Percentiles rank a stretch among this genome's conserved stretches.
These are phyloP conservation scores for Pseudomugil tenellus DNA, from an alignment of 2,797 vertebrate genomes.

Conservation along the genomic window DNA sequence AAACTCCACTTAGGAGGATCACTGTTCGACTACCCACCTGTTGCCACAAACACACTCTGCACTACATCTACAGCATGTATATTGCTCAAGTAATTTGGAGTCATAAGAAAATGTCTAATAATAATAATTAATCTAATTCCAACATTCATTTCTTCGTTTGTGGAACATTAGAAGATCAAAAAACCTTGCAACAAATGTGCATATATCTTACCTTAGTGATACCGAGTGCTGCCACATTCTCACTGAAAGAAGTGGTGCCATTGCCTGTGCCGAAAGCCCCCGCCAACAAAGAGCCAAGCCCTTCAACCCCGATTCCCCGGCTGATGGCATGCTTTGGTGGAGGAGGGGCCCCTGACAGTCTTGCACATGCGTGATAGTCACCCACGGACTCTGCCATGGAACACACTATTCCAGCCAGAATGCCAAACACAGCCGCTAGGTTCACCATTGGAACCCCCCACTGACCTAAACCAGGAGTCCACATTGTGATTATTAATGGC, in stretches of 20 bases:
- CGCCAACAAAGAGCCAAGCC: constrained; percentile 89
- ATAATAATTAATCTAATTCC: not conserved
- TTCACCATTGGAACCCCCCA: constrained; percentile 92
- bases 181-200: not conserved
- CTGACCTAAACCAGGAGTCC: constrained; percentile 82
- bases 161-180: no score
- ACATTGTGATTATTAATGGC: not conserved
- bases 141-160: not conserved
- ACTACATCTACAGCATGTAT: not conserved
- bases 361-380: constrained; percentile 92
- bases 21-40: constrained; percentile 93
- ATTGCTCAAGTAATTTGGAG: not conserved
- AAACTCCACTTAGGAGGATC: constrained; percentile 84
- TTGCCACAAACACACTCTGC: constrained; percentile 7
- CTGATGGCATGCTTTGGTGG: constrained; percentile 90
- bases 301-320: constrained; percentile 91
- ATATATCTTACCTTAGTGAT: constrained; percentile 89
- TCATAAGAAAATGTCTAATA: not conserved
- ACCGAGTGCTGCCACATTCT: constrained; percentile 91
- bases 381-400: constrained; percentile 95
- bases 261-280: constrained; percentile 94
- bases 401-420: constrained; percentile 90
- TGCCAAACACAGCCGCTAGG: constrained; percentile 90
- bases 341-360: constrained; percentile 88
- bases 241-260: constrained; percentile 93